Evolutionary conservation across 2,797 vertebrate genomes (phyloP).

Genomic region (Cryptoprocta ferox): DNA sequence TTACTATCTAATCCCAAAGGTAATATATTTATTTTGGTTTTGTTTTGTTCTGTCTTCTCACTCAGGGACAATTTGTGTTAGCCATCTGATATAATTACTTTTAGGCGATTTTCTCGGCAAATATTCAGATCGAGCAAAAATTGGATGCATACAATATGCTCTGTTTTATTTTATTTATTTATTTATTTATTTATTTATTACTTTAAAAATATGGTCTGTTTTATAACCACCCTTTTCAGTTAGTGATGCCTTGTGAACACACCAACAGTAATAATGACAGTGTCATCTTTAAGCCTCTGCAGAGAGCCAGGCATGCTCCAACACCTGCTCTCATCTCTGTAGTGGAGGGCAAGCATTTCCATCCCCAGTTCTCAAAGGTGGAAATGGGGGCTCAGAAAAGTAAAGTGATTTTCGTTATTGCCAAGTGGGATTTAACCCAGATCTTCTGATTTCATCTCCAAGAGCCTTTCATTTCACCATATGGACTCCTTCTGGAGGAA

Average conservation of each 20-base stretch:
- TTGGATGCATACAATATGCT: not conserved
- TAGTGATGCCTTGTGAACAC: not conserved
- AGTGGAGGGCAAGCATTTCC: not conserved
- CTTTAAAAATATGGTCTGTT: not conserved
- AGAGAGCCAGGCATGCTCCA: not conserved
- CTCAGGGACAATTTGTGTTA: not conserved
- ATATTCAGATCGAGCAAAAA: slow-evolving; percentile 16
- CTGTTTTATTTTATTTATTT: not conserved
- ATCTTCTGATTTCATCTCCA: slow-evolving; percentile 57
- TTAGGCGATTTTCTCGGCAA: not conserved
- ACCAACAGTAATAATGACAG: not conserved
- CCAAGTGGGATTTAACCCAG: slow-evolving; percentile 54
- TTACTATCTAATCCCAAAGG: slow-evolving; percentile 2
- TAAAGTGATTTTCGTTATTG: slow-evolving; percentile 48
- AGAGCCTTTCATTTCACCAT: slow-evolving; percentile 56
- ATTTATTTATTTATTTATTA: no score
- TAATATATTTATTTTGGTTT: not conserved
- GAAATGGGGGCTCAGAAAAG: not conserved
- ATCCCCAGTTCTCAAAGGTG: not conserved
- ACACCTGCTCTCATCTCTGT: not conserved
- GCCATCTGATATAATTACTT: slow-evolving; percentile 23
- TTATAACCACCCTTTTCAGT: slow-evolving; percentile 14
- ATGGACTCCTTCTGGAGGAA: slow-evolving; percentile 69
- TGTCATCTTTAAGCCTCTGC: not conserved
- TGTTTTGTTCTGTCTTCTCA: slow-evolving; percentile 12